These are phyloP conservation scores for Tangara arthus DNA, from an alignment of 2,797 vertebrate species.

Conservation along the genomic window DNA sequence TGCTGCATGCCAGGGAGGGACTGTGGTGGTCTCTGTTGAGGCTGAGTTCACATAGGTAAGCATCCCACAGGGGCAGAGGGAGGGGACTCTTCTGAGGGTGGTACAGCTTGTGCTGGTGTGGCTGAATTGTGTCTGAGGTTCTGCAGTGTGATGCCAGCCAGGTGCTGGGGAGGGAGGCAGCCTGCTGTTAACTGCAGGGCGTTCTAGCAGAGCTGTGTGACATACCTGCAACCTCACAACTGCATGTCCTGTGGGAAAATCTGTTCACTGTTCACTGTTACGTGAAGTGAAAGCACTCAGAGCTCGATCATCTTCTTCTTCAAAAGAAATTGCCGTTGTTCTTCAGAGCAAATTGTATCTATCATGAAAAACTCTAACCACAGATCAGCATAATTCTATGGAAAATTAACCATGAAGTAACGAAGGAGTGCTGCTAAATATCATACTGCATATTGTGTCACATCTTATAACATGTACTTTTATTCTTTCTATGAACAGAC, in stretches of 20 bases:
- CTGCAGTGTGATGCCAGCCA: rapidly evolving
- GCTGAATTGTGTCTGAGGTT: not conserved
- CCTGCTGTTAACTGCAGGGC: not conserved
- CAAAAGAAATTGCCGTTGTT: not conserved
- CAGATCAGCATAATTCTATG: not conserved
- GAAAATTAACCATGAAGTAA: not conserved
- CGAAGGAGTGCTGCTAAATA: rapidly evolving
- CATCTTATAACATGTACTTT: rapidly evolving
- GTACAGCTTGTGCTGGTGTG: not conserved
- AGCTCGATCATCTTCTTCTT: not conserved
- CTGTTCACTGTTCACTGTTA: not conserved
- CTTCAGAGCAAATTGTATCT: not conserved
- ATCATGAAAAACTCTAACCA: not conserved
- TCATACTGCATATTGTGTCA: not conserved
- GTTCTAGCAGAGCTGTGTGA: not conserved
- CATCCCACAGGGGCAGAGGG: rapidly evolving
- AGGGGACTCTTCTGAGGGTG: rapidly evolving
- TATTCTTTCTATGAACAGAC: not conserved
- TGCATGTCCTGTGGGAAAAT: not conserved
- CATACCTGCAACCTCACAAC: not conserved
- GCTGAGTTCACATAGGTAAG: not conserved
- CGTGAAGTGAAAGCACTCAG: not conserved
- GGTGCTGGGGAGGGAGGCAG: too few species aligned
- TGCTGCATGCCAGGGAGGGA: not conserved
- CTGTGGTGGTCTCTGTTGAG: rapidly evolving